Conservation (phyloP, 2,113 vertebrate genomes). For the Paratilapia polleni region DNA sequence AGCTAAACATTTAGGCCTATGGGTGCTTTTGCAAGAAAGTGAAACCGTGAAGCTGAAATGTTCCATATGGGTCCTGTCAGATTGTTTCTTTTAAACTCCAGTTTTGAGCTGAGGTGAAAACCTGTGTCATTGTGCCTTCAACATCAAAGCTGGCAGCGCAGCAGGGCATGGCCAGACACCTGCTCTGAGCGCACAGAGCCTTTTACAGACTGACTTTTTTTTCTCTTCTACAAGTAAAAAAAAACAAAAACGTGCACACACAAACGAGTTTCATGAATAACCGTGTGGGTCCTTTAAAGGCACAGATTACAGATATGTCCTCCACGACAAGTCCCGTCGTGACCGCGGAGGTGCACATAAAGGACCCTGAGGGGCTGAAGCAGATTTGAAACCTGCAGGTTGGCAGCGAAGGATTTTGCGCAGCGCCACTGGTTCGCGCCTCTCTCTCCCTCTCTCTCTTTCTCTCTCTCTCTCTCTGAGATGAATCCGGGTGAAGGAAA, state of each 20-base stretch:
- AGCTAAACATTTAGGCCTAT: not conserved
- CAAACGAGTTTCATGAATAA: not conserved
- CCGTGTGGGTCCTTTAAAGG: constrained; percentile 18
- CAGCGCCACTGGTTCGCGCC: constrained; percentile 41
- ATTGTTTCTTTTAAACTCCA: not conserved
- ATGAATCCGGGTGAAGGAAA: constrained; percentile 53
- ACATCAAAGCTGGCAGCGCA: constrained; percentile 36
- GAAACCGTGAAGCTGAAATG: not conserved
- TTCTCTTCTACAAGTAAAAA: not conserved
- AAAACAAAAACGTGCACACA: not conserved
- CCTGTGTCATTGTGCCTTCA: constrained; percentile 52
- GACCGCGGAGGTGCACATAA: constrained; percentile 21
- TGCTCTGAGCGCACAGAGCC: constrained; percentile 57
- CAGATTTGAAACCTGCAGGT: constrained; percentile 42
- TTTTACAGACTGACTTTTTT: constrained; percentile 13
- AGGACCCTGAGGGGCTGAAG: constrained; percentile 37
- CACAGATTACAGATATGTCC: constrained; percentile 6
- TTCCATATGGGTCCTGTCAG: not conserved
- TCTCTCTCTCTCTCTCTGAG: constrained; percentile 18
- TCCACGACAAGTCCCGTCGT: constrained; percentile 13
- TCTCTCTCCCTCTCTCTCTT: constrained; percentile 1
- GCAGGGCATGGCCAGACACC: constrained; percentile 47
- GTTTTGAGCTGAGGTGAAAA: not conserved
- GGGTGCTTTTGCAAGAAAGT: not conserved
- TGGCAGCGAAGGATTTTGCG: constrained; percentile 43